These are phyloP conservation scores for Xenopus borealis DNA, from an alignment of 2,113 vertebrate genomes.

Conservation along the genomic window DNA sequence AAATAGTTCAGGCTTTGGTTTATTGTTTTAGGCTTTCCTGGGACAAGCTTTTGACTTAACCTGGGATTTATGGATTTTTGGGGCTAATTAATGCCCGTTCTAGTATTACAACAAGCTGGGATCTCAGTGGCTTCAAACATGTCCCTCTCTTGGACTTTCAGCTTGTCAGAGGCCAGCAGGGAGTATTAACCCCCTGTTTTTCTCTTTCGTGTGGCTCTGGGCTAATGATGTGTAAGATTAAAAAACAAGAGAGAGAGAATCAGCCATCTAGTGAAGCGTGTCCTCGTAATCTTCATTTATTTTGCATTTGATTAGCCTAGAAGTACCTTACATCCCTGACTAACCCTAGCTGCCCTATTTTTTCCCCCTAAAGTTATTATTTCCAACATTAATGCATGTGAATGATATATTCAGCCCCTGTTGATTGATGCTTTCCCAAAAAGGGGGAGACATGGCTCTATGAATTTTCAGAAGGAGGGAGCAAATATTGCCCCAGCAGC, in stretches of 20 bases:
- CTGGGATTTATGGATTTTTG: conserved; percentile 81
- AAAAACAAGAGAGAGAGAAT: conserved; percentile 76
- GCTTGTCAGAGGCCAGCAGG: conserved; percentile 88
- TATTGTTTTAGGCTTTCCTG: conserved; percentile 97
- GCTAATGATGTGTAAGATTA: conserved; percentile 90
- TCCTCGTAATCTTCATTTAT: conserved; percentile 97
- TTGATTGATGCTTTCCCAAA: conserved; percentile 99
- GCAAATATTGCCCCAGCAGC: conserved; percentile 92
- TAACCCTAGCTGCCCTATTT: conserved; percentile 77
- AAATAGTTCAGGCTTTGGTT: conserved; percentile 57
- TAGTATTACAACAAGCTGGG: conserved; percentile 87
- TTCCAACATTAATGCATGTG: conserved; percentile 99
- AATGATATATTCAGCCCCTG: conserved; percentile 89
- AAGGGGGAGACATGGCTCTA: conserved; percentile 93
- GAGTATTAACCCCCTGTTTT: conserved; percentile 89
- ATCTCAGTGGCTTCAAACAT: conserved; percentile 83
- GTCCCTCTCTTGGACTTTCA: conserved; percentile 77
- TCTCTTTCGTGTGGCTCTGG: conserved; percentile 85
- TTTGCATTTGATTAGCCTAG: conserved; percentile 97
- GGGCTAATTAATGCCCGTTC: conserved; percentile 92
- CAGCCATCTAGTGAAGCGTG: conserved; percentile 77
- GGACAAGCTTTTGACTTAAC: conserved; percentile 97
- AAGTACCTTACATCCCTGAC: conserved; percentile 58
- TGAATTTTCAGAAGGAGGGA: conserved; percentile 96
- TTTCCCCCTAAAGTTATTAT: conserved; percentile 98